phyloP scores from a whole-genome alignment of 2,113 vertebrate species.

The Carollia perspicillata region DNA sequence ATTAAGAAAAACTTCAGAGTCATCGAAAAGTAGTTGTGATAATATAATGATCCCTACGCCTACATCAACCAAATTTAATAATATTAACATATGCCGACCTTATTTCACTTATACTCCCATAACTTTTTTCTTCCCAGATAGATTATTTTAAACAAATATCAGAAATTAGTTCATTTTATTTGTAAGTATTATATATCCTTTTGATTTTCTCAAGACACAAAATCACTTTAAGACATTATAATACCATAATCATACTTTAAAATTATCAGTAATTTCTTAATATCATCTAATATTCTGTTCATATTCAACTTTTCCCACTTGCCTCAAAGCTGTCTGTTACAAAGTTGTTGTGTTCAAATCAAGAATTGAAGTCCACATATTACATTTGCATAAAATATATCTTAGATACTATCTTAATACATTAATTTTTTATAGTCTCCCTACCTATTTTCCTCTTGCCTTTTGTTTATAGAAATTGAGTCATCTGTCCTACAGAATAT shows the following conservation, averaged over 20 bases:
- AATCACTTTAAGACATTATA: not conserved
- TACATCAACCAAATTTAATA: not conserved
- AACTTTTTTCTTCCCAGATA: not conserved
- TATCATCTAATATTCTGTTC: not conserved
- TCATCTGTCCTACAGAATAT: not conserved
- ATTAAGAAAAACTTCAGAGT: not conserved
- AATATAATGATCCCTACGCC: not conserved
- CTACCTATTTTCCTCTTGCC: not conserved
- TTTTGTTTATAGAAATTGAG: not conserved
- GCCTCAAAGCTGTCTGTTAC: not conserved
- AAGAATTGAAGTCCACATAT: not conserved
- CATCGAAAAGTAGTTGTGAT: not conserved
- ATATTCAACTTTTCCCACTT: not conserved
- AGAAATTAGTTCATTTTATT: slow-evolving; percentile 14
- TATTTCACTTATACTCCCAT: not conserved
- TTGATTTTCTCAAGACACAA: slow-evolving; percentile 10
- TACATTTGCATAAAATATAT: not conserved
- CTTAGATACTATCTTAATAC: not conserved
- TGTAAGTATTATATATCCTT: not conserved
- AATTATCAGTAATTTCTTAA: not conserved
- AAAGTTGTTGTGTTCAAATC: not conserved
- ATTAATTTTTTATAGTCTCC: not conserved
- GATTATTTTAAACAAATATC: not conserved
- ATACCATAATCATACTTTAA: not conserved
- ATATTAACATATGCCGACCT: not conserved